Percentiles rank a stretch among this genome's conserved stretches.
Conservation (phyloP, 2,797 vertebrate genomes). For the Lithobates sylvaticus region DNA sequence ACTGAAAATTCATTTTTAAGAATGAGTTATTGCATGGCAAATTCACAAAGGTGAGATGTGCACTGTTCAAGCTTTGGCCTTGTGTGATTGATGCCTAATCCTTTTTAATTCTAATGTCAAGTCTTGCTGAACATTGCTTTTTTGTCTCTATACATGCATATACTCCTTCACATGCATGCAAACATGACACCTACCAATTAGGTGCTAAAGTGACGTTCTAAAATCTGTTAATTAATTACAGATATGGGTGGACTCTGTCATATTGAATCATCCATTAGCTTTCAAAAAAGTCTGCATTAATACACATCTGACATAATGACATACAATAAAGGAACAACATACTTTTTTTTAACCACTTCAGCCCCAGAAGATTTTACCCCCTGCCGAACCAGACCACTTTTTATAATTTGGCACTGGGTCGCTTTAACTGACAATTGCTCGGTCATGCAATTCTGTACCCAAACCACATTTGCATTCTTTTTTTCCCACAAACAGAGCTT, state of each 20-base stretch:
- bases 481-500: too few relatives aligned
- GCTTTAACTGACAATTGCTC: too few relatives aligned
- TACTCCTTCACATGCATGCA: not conserved
- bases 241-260: too few relatives aligned
- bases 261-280: not conserved
- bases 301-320: not conserved
- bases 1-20: not conserved
- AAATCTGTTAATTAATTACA: not conserved
- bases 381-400: too few relatives aligned
- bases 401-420: too few relatives aligned
- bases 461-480: too few relatives aligned
- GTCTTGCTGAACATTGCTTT: not conserved
- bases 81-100: too few relatives aligned
- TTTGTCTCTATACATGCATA: not conserved
- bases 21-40: not conserved
- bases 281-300: not conserved
- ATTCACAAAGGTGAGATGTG: too few relatives aligned
- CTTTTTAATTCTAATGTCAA: not conserved
- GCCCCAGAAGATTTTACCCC: too few relatives aligned
- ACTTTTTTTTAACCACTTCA: too few relatives aligned
- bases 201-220: not conserved
- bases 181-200: not conserved
- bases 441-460: too few relatives aligned
- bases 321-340: not conserved
- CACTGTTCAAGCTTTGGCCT: too few relatives aligned